Evolutionary conservation across 2,888 invertebrate species (phyloP), one percentile per base, ranked within the genome.

Genomic region (Drosophila gaucha): DNA sequence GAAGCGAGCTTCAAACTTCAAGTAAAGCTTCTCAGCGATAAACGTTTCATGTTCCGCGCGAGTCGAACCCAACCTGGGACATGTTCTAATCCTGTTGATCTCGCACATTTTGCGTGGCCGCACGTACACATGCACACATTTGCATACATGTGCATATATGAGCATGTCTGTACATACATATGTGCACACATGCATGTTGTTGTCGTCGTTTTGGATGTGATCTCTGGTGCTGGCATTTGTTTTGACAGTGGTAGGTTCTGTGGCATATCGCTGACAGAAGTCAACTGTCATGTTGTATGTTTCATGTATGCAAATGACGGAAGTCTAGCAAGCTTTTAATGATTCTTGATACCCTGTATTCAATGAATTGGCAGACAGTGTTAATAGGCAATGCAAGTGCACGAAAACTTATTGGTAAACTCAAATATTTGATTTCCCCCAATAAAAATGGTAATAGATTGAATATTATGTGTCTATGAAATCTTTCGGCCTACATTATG

Each of bases 181-280:
- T 35, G 9, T 58, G 63, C 58, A 60, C 49, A 2, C 39, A 3
- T 54, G n/a, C 10, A 28, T 60, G 39, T 35, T 36, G 36, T 46
- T 18, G 28, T 30, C 26, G 8, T 43, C 26, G 30, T 39, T 31
- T 26, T 6, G 54, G 20, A 47, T 44, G 44, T 38, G 44, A n/a
- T 59, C 20, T 50, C 49, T 22, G 20, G 44, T 46, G 47, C 55
- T 52, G 51, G 56, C 51, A 65, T 43, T 58, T 31, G 54, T 59
- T 73, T 24, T 46, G 88, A 71, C 80, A 74, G 83, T 79, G 80
- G 86, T 87, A 89, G 87, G 85, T 89, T 89, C 82, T 80, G 74
- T 80, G 84, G 80, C 89, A 83, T 89, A 89, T 90, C 89, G 84
- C 88, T 86, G 87, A 89, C 83, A 89, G 79, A 90, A 90, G 90